Evolutionary conservation across 1,140 invertebrate genomes (phyloP).

Genomic region (Drosophila malerkotliana): DNA sequence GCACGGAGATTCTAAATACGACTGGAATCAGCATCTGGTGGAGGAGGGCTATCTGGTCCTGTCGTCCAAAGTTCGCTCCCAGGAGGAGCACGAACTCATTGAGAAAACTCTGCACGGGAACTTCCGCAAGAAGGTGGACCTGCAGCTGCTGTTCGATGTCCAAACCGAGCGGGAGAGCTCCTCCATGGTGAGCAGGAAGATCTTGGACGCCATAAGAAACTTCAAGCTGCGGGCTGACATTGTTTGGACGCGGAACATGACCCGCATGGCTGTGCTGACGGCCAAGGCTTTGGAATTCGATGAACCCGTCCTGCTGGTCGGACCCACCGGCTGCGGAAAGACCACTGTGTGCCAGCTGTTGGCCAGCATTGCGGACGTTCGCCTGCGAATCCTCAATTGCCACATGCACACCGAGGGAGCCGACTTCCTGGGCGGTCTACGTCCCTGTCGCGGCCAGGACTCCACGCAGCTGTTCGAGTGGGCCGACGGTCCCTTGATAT

Average conservation of each 20-base stretch:
- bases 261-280: slow-evolving; percentile 95
- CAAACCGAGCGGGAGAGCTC: slow-evolving; percentile 87
- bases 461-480: slow-evolving; percentile 94
- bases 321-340: slow-evolving; percentile 99
- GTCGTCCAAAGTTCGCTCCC: slow-evolving; percentile 95
- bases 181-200: slow-evolving; percentile 90
- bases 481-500: slow-evolving; percentile 97
- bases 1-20: slow-evolving; percentile 88
- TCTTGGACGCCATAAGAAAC: slow-evolving; percentile 88
- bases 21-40: slow-evolving; percentile 98
- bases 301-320: slow-evolving; percentile 98
- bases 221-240: slow-evolving; percentile 90
- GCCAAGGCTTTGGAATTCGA: slow-evolving; percentile 95
- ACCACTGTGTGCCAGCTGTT: slow-evolving; percentile 97
- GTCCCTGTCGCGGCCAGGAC: slow-evolving; percentile 91
- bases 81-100: slow-evolving; percentile 91
- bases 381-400: slow-evolving; percentile 95
- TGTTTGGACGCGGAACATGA: slow-evolving; percentile 97
- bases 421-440: slow-evolving; percentile 97
- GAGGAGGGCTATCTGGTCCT: slow-evolving; percentile 98
- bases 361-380: slow-evolving; percentile 87
- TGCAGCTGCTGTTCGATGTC: slow-evolving; percentile 91
- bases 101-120: slow-evolving; percentile 92
- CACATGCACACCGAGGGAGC: slow-evolving; percentile 99
- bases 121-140: slow-evolving; percentile 91